Percentiles rank a stretch among this genome's conserved stretches.
Evolutionary conservation across 1,140 invertebrate genomes (phyloP).

Genomic region (Manduca sexta): DNA sequence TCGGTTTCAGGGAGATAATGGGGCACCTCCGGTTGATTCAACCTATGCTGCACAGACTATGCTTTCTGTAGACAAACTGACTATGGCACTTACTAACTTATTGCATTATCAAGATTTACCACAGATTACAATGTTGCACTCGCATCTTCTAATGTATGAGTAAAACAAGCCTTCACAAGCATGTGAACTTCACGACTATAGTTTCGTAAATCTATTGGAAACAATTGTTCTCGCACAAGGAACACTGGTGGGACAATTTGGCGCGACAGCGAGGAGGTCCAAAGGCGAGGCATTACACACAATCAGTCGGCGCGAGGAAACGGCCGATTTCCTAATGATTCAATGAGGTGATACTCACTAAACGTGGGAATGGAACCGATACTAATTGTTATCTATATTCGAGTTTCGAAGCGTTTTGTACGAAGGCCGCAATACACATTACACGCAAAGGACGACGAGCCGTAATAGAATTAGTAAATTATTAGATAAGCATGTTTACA

Average conservation of each 20-base stretch:
- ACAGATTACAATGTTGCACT: no score
- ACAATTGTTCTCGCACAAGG: not conserved
- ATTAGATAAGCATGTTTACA: slow-evolving; percentile 3
- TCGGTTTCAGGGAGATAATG: no score
- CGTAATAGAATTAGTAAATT: slow-evolving; percentile 1
- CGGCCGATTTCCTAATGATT: slow-evolving; percentile 51
- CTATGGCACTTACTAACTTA: no score
- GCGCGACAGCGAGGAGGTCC: slow-evolving; percentile 26
- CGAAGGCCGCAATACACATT: no score
- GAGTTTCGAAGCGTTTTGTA: no score
- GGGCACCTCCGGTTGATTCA: no score
- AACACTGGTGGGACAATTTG: slow-evolving; percentile 24
- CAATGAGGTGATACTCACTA: slow-evolving; percentile 48
- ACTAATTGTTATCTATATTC: slow-evolving; percentile 18
- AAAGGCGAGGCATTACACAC: slow-evolving; percentile 30
- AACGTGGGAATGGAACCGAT: slow-evolving; percentile 44
- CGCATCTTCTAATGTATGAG: no score
- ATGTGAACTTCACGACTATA: no score
- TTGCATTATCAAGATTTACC: no score
- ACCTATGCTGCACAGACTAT: no score
- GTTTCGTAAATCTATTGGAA: not conserved
- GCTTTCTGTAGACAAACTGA: no score
- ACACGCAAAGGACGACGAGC: not conserved
- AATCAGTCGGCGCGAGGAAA: slow-evolving; percentile 44
- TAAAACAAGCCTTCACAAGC: no score